Conservation (phyloP, 1,140 invertebrate genomes). For the Hesperophylax magnus region DNA sequence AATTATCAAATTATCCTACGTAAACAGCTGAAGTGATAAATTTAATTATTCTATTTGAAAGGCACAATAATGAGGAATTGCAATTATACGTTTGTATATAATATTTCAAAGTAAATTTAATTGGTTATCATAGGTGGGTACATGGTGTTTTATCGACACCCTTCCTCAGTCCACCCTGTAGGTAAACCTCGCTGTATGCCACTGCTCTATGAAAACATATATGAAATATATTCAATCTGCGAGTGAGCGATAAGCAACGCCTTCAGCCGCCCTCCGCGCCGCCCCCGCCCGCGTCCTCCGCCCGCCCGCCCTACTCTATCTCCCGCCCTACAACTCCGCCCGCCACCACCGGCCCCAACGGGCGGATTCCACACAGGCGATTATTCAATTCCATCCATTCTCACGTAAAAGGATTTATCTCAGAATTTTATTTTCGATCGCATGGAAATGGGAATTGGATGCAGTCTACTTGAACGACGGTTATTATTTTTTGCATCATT, state of each 20-base stretch:
- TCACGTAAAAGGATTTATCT: constrained; percentile 42
- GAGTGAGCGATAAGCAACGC: constrained; percentile 58
- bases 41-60: too few species aligned
- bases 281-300: constrained; percentile 17
- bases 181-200: constrained; percentile 18
- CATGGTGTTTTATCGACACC: too few species aligned
- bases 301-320: constrained; percentile 8
- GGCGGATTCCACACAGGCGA: constrained; percentile 28
- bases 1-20: too few species aligned
- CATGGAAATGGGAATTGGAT: constrained; percentile 38
- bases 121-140: too few species aligned
- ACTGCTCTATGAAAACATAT: constrained; percentile 55
- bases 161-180: constrained; percentile 31
- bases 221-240: constrained; percentile 59
- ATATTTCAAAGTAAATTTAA: too few species aligned
- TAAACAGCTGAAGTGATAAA: too few species aligned
- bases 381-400: constrained; percentile 44
- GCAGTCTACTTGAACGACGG: constrained; percentile 37
- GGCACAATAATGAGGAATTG: too few species aligned
- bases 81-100: too few species aligned
- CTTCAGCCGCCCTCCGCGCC: constrained; percentile 46
- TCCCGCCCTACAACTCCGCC: constrained; percentile 14
- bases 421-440: constrained; percentile 39
- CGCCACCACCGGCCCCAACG: constrained; percentile 8
- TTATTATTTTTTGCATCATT: constrained; percentile 24